Evolutionary conservation across 2,113 vertebrate genomes (phyloP), one percentile per base, ranked within the genome.

Genomic region (Lagopus leucura): DNA sequence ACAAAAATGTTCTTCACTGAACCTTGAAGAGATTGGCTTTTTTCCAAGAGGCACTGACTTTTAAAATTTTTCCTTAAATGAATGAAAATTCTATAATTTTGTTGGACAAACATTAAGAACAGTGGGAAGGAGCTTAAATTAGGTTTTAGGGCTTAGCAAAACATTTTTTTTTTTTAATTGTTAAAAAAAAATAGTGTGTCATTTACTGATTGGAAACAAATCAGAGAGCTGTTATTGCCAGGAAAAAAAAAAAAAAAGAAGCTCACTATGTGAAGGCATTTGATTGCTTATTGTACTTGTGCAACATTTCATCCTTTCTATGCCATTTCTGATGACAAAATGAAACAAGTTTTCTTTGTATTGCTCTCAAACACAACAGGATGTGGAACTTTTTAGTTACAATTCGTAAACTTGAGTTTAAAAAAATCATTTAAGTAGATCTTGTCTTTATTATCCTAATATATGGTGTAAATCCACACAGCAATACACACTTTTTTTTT

Each of bases 111-210:
- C 74, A 42, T 83, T 48, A 60, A 10, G n/a, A 91, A 87, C 13
- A 71, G 34, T 95, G 70, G 61, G 93, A 83, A 91, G 24, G 38
- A 96, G 54, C 73, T 90, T 47, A 90, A 93, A 93, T 80, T 86
- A 63, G 47, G 10, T 65, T 93, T 76, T 78, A 13, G 11, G 61
- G 66, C 16, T 89, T 78, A 78, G 80, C 20, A 83, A 96, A 84
- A 80, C 24, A 4, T 55, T 52, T 11, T 45, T 36, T 50, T 28
- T 54, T 52, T 52, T 28, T 2, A 86, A 82, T 50, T 87, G 28
- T 34, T 42, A 43, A 40, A 47, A 87, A 52, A 77, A 28, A 64
- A 27, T 17, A 54, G 52, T 17, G 8, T 21, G 50, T 20, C 70
- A 67, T 94, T 95, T 96, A 73, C 54, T 21, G 10, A 66, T 79